phyloP scores from a whole-genome alignment of 1,140 invertebrate species.

The Dreissena rostriformis region DNA sequence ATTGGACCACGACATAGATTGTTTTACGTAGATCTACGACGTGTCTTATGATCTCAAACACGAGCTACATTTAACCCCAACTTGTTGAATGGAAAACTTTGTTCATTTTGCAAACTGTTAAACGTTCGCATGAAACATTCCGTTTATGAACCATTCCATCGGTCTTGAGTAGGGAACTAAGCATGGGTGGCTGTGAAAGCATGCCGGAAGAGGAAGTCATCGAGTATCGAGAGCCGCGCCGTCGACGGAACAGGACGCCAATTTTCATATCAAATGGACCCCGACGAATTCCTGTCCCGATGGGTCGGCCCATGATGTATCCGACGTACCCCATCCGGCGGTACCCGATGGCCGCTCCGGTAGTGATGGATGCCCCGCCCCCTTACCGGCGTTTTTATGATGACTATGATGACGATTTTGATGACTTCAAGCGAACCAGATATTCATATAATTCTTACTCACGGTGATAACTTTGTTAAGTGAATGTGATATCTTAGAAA shows the following conservation, averaged over 20 bases:
- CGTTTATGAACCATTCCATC: too few relatives aligned
- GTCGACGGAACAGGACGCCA: not conserved
- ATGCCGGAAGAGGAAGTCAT: conserved; percentile 20
- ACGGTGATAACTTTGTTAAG: not conserved
- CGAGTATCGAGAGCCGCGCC: conserved; percentile 10
- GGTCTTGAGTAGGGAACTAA: not conserved
- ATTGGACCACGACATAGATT: too few relatives aligned
- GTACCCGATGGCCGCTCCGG: conserved; percentile 11
- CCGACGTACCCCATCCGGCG: not conserved
- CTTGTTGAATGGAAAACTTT: too few relatives aligned
- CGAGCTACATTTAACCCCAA: too few relatives aligned
- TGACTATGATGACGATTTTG: conserved; percentile 27
- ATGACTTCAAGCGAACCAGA: not conserved
- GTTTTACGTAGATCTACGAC: too few relatives aligned
- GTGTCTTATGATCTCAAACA: too few relatives aligned
- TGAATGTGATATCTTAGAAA: too few relatives aligned
- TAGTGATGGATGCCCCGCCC: not conserved
- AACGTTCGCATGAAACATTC: too few relatives aligned
- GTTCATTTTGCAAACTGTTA: too few relatives aligned
- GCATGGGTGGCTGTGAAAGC: conserved; percentile 30
- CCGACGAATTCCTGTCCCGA: not conserved
- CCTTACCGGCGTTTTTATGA: conserved; percentile 15
- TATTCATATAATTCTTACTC: conserved; percentile 10
- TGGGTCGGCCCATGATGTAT: conserved; percentile 1
- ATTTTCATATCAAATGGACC: not conserved